phyloP scores from a whole-genome alignment of 2,113 vertebrate genomes.

The Polyodon spathula region DNA sequence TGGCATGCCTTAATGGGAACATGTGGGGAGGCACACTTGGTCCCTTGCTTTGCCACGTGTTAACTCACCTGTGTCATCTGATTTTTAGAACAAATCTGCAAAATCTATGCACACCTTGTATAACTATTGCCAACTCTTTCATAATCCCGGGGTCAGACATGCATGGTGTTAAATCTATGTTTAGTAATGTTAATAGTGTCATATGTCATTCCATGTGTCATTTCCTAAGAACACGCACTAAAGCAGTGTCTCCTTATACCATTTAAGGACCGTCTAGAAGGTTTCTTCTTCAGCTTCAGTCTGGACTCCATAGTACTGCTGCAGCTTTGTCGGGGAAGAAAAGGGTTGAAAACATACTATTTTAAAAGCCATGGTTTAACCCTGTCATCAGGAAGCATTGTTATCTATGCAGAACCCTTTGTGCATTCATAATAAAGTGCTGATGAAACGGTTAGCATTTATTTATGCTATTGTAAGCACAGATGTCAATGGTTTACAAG shows the following conservation, averaged over 20 bases:
- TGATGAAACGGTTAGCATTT: background rate
- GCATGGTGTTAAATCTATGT: too few relatives aligned
- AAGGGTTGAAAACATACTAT: too few relatives aligned
- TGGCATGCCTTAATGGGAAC: constrained; percentile 18
- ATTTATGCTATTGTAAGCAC: background rate
- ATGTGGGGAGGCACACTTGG: background rate
- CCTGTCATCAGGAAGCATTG: background rate
- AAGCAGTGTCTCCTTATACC: too few relatives aligned
- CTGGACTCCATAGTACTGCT: too few relatives aligned
- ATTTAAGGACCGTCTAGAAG: too few relatives aligned
- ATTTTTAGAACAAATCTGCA: constrained; percentile 13
- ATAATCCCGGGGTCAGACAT: constrained; percentile 5
- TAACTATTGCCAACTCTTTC: constrained; percentile 14
- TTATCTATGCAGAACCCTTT: background rate
- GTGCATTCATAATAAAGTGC: background rate
- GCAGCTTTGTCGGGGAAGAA: too few relatives aligned
- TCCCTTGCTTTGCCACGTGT: constrained; percentile 6
- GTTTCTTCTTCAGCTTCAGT: too few relatives aligned
- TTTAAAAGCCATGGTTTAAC: too few relatives aligned
- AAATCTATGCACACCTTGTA: constrained; percentile 22
- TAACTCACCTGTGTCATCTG: constrained; percentile 4
- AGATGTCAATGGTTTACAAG: too few relatives aligned
- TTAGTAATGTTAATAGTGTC: too few relatives aligned
- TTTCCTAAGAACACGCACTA: too few relatives aligned
- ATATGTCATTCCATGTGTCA: too few relatives aligned